phyloP scores from a whole-genome alignment of 2,797 vertebrate species.

The Ammospiza maritima region DNA sequence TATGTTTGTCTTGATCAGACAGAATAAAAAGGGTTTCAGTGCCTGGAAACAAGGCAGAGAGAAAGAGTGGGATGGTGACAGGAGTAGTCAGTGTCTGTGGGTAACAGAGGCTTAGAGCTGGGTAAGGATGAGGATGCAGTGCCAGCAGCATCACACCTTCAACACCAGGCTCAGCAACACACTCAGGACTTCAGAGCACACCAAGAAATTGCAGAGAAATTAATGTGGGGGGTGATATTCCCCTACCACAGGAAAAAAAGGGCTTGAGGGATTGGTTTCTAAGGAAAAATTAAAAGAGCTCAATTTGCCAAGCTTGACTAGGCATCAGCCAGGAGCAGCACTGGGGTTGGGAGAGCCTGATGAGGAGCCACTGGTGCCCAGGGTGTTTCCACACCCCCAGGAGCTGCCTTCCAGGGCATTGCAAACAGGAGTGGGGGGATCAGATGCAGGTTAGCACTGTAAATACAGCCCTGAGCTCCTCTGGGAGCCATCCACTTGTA shows the following conservation, averaged over 20 bases:
- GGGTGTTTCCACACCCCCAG: neutral
- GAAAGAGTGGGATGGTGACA: neutral
- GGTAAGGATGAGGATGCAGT: neutral
- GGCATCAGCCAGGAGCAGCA: neutral
- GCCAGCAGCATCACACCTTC: neutral
- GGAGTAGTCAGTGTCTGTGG: neutral
- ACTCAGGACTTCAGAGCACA: neutral
- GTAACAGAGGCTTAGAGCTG: neutral
- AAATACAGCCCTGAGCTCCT: neutral
- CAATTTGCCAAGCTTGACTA: conserved; percentile 16
- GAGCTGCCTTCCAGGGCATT: neutral
- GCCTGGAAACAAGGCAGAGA: neutral
- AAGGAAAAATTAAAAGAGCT: conserved; percentile 36
- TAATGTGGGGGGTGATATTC: neutral
- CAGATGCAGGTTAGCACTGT: neutral
- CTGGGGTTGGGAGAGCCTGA: neutral
- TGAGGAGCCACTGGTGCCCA: neutral
- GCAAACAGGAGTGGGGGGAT: neutral
- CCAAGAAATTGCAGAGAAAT: neutral
- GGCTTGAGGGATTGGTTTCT: neutral
- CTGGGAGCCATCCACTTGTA: neutral
- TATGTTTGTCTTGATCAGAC: conserved; percentile 24
- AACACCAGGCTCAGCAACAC: neutral
- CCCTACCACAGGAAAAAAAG: neutral
- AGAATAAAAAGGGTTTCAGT: neutral